Evolutionary conservation across 2,888 invertebrate species (phyloP), one percentile per base, ranked within the genome.

Genomic region (Hypolimnas misippus): DNA sequence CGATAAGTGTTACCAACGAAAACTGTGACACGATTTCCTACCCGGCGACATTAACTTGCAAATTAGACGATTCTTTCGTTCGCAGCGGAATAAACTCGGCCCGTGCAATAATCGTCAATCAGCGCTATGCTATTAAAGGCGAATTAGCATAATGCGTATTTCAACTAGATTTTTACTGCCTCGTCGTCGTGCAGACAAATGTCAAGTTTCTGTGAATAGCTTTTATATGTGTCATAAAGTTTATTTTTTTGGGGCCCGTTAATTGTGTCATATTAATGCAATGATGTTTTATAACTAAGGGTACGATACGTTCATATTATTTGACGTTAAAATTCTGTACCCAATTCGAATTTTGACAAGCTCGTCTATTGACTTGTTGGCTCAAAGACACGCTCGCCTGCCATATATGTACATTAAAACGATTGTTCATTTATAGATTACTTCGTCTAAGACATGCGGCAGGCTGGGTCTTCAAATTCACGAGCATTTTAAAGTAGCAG

Each of bases 1-100:
- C 46, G n/a, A n/a, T n/a, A n/a, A n/a, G 46, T 10, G 46, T n/a
- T 25, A n/a, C 16, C 19, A 33, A n/a, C n/a, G 12, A 21, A 21
- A 14, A 33, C 55, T 21, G 33, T 50, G 12, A 42, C 42, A 56
- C 56, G 31, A 44, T 51, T 56, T 62, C 56, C 56, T 55, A 31
- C 50, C 17, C 53, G 42, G 38, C 33, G 33, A 35, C 46, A 63
- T 59, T 63, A 59, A 63, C 63, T 63, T 63, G 63, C 63, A 63
- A 63, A 63, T 63, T 59, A 63, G 63, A 21, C 21, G 55, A 52
- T 51, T 52, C 44, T 51, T 17, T 50, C 25, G 49, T 12, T 51
- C 17, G 31, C 21, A 29, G 21, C 57, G 35, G 40, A 40, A 44
- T 31, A 29, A 49, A 54, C 44, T 38, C 54, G 50, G 54, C 31